Evolutionary conservation across 2,113 vertebrate genomes (phyloP), one percentile per base, ranked within the genome.

Genomic region (Phylloscopus trochilus): DNA sequence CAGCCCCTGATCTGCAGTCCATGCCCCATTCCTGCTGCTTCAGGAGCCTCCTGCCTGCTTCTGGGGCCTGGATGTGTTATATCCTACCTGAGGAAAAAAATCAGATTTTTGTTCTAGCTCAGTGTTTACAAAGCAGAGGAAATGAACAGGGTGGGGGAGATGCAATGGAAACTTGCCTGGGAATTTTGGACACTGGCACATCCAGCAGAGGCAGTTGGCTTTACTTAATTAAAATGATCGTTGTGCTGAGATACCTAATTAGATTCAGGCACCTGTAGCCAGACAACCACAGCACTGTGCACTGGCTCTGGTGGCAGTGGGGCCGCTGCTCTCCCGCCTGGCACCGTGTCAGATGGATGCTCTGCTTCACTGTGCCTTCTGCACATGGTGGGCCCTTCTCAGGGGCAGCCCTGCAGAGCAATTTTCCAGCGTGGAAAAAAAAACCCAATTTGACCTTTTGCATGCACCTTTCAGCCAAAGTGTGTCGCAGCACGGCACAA

Each of bases 231-330:
- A 93, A 96, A 95, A 95, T 73, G 22, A 72, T 81, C 3, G 0
- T 72, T n/a, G 58, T 87, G 94, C 92, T 91, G 91, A 93, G 80
- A 91, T 89, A 89, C 49, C 77, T 92, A 93, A 97, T 93, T 87
- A 95, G 74, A 91, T 84, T 78, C 89, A 82, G 89, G 69, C 83
- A 96, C 91, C 94, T 95, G 94, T 92, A 87, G 93, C 68, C 83
- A 93, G 89, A 94, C 68, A 93, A 64, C 24, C 11, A 27, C 77
- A 68, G 77, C 4, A 68, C 90, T 79, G 35, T 64, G 74, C 49
- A 2, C 9, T 59, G 73, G 80, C 83, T 80, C 3, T 46, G 0
- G 0, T 44, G 83, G 89, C 74, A 85, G 93, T 7, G 27, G 21
- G 12, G 46, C 67, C 31, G 56, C 82, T 53, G 67, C 63, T 4